Conservation (phyloP, 2,113 vertebrate species). For the Calypte anna region DNA sequence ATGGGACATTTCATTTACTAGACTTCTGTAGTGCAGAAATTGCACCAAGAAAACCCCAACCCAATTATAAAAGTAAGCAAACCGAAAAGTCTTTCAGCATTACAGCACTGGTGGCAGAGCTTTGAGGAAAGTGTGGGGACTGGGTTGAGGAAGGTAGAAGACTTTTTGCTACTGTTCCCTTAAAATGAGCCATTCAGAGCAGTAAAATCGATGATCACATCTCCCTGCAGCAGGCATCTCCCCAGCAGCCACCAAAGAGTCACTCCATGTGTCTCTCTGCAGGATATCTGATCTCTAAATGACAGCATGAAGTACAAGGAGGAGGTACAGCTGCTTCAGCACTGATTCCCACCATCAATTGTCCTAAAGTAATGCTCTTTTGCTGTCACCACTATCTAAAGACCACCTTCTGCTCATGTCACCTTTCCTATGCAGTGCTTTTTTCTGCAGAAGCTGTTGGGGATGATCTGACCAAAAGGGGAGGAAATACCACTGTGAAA, state of each 20-base stretch:
- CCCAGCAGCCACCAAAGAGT: fast-evolving
- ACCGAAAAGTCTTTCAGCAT: not conserved
- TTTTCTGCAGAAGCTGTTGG: not conserved
- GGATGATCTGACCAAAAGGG: not conserved
- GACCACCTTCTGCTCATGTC: not conserved
- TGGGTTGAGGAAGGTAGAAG: not conserved
- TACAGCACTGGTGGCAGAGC: not conserved
- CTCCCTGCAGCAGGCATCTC: too few species aligned
- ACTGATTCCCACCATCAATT: not conserved
- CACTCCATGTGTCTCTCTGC: fast-evolving
- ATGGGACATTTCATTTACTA: not conserved
- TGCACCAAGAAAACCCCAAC: not conserved
- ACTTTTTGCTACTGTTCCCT: not conserved
- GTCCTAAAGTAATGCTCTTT: not conserved
- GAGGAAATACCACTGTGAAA: not conserved
- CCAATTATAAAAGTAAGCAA: not conserved
- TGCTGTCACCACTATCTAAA: not conserved
- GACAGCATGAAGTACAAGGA: not conserved
- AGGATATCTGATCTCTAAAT: not conserved
- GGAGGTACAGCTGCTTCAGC: not conserved
- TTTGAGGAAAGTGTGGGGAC: not conserved
- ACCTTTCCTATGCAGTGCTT: not conserved
- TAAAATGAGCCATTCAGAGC: not conserved
- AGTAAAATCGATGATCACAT: not conserved
- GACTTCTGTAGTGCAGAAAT: not conserved